Conservation (phyloP, 2,113 vertebrate species). For the Xenotilapia flavipinnis region DNA sequence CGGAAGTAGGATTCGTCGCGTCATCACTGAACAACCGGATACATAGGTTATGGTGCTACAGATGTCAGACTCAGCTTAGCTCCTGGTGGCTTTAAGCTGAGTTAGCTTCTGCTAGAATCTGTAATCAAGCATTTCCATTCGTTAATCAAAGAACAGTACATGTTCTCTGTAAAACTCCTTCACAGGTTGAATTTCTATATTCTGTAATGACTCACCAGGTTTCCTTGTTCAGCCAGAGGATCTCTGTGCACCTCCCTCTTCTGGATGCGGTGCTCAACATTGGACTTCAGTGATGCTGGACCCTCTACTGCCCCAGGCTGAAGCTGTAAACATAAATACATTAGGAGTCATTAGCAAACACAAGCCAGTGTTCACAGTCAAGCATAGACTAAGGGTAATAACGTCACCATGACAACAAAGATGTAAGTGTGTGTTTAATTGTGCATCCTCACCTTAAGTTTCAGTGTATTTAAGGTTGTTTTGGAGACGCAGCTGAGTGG, state of each 20-base stretch:
- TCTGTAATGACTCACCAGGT: slow-evolving; percentile 53
- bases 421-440: neutral
- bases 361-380: neutral
- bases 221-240: slow-evolving; percentile 36
- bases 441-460: slow-evolving; percentile 68
- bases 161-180: neutral
- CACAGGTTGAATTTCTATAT: neutral
- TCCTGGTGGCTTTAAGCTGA: neutral
- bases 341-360: neutral
- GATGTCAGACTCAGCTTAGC: neutral
- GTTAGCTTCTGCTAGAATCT: neutral
- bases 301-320: slow-evolving; percentile 17
- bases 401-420: neutral
- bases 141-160: rapidly evolving
- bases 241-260: slow-evolving; percentile 34
- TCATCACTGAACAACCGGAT: neutral
- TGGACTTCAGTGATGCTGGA: neutral
- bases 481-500: slow-evolving; percentile 71
- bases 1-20: too few relatives aligned
- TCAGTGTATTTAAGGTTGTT: slow-evolving; percentile 64
- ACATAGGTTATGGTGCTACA: neutral
- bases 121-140: neutral
- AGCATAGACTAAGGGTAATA: neutral
- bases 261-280: slow-evolving; percentile 14
- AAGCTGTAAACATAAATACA: slow-evolving; percentile 17